Evolutionary conservation across 2,888 invertebrate genomes (phyloP), one percentile per base, ranked within the genome.

Genomic region (Smittia sp.): DNA sequence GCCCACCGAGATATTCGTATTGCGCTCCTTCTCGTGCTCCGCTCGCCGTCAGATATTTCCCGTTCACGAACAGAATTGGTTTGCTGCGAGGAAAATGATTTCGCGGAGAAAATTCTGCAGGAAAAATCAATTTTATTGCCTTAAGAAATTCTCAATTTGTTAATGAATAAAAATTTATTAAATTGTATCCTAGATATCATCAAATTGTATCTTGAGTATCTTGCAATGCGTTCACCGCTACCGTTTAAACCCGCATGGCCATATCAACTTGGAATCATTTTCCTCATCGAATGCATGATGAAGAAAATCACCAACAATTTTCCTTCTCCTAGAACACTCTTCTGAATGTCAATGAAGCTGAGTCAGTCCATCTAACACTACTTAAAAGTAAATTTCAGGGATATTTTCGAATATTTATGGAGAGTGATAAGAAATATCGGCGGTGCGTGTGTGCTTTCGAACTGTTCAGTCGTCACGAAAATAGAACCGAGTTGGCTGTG

Each of bases 281-380:
- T n/a, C n/a, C n/a, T n/a, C n/a, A n/a, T n/a, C n/a, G n/a, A n/a
- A n/a, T n/a, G n/a, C n/a, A n/a, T n/a, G n/a, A 32, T 32, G 32
- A 32, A 32, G 9, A 32, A 32, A 32, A 32, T 46, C 46, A 11
- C 6, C n/a, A 6, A 6, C 11, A n/a, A 46, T 46, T 46, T 20
- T 58, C 22, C 58, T 18, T 9, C 18, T 6, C 15, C 18, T 1
- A 58, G 32, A 9, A 32, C n/a, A n/a, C 46, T 46, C 2, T 15
- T 7, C 46, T 46, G 46, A 46, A 46, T 46, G 46, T n/a, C n/a
- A 18, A 58, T 58, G 58, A 58, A 58, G 22, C 9, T 58, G 58
- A 58, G 18, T 18, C 22, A 58, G 58, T 58, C 58, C 18, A 58
- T 58, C 58, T 58, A 58, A 58, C 58, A 58, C 58, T 58, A 58